Evolutionary conservation across 2,113 vertebrate species (phyloP), one percentile per base, ranked within the genome.

Genomic region (Microtus oregoni): DNA sequence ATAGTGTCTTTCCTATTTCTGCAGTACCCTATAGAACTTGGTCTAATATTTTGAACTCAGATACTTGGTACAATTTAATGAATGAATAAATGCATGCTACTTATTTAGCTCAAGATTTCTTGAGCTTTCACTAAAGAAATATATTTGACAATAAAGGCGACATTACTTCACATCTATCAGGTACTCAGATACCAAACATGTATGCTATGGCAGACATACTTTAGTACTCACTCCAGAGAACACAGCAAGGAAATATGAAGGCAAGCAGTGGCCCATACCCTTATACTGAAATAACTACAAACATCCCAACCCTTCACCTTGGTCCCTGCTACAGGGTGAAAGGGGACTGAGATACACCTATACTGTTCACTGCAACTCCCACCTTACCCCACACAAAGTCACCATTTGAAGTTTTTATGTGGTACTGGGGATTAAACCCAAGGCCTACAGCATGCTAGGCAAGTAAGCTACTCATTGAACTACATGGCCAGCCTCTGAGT

Each of bases 51-150:
- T 88, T 52, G 81, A 96, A 93, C 38, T 96, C 28, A 92, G 82
- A 81, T 58, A 52, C 38, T 76, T 61, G 86, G 50, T 41, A 93
- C 13, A 91, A 70, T 89, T 61, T 91, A 88, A 88, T 41, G 30
- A 94, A 55, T 95, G 28, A 86, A 67, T 67, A 9, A 90, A 85
- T 75, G 32, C 20, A 72, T 78, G 55, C 38, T 52, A 92, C 94
- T 82, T 58, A 58, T 58, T 58, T 58, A 58, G 17, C 17, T 58
- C 55, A 58, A 91, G 41, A 76, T 50, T 93, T 96, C 77, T 91
- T 52, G 72, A 81, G 50, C 72, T 82, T 97, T 89, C 83, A 89
- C 35, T 93, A 13, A 24, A 91, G 32, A 90, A 91, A 89, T 65
- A 67, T 38, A 82, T 50, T 32, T 82, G 50, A 96, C 35, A 41